These are phyloP conservation scores for Scolopax rusticola DNA, from an alignment of 2,797 vertebrate genomes.

Conservation along the genomic window DNA sequence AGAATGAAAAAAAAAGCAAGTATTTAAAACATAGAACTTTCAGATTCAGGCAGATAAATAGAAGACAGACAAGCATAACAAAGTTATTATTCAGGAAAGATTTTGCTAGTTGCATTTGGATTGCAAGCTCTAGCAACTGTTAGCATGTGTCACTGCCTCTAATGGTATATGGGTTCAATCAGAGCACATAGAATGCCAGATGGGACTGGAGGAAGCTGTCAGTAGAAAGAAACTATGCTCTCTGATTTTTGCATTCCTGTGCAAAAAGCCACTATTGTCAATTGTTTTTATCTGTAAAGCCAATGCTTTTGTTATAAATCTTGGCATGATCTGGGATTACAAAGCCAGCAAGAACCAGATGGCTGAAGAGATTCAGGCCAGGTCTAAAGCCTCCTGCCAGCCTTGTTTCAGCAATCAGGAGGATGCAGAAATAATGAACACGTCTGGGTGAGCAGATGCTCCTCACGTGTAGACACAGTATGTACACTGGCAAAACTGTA, in stretches of 20 bases:
- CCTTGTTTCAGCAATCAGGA: background rate
- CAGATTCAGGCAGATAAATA: background rate
- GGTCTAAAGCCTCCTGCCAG: constrained; percentile 28
- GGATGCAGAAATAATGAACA: background rate
- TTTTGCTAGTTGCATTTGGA: constrained; percentile 15
- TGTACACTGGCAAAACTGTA: background rate
- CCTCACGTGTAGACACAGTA: background rate
- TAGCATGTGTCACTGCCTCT: constrained; percentile 34
- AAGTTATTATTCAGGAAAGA: background rate
- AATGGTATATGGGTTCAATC: constrained; percentile 42
- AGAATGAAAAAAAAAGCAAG: background rate
- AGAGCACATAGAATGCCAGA: constrained; percentile 30
- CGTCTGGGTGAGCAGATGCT: background rate
- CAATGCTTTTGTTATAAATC: constrained; percentile 43
- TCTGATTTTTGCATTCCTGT: constrained; percentile 32
- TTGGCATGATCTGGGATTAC: background rate
- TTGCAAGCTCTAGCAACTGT: constrained; percentile 4
- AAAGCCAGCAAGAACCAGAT: constrained; percentile 41
- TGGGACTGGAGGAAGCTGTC: constrained; percentile 39
- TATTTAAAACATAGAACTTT: background rate
- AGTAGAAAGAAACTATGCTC: constrained; percentile 22
- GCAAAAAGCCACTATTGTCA: constrained; percentile 6
- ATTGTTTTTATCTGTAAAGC: constrained; percentile 15
- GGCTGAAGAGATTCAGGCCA: constrained; percentile 30
- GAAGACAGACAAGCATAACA: background rate